A percentile compares a stretch with the other conserved stretches of the same genome.
These are phyloP conservation scores for Arctia plantaginis DNA, from an alignment of 2,888 invertebrate genomes.

Conservation along the genomic window DNA sequence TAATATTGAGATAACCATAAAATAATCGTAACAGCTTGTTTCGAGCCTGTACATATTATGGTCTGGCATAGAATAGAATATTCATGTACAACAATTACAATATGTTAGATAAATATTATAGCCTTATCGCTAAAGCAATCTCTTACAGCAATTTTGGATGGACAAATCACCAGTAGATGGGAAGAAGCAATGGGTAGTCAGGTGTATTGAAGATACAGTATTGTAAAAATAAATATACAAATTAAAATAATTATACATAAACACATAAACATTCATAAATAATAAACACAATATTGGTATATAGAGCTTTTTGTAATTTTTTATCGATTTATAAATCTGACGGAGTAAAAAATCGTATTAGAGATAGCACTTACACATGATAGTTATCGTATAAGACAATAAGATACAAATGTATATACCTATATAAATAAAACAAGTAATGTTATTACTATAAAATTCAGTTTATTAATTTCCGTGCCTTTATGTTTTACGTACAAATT, in stretches of 20 bases:
- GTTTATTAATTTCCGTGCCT: not conserved
- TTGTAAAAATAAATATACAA: too few species aligned
- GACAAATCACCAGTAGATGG: too few species aligned
- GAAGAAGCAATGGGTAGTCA: too few species aligned
- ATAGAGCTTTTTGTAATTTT: not conserved
- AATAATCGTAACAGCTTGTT: slow-evolving; percentile 5
- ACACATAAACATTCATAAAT: too few species aligned
- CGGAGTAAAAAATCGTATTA: not conserved
- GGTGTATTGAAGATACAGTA: too few species aligned
- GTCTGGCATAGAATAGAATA: too few species aligned
- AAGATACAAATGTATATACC: not conserved
- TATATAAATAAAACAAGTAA: not conserved
- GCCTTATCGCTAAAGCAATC: too few species aligned
- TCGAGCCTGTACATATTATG: not conserved
- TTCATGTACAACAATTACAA: too few species aligned
- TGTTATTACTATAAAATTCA: not conserved
- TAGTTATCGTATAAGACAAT: not conserved
- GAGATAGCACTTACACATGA: not conserved
- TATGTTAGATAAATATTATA: too few species aligned
- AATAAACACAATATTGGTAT: too few species aligned
- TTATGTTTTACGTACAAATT: not conserved
- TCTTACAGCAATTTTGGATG: too few species aligned
- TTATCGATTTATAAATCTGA: not conserved
- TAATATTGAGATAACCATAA: slow-evolving; percentile 43
- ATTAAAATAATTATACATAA: too few species aligned